These are phyloP conservation scores for Hydrolagus affinis DNA, from an alignment of 2,113 vertebrate species.

Conservation along the genomic window DNA sequence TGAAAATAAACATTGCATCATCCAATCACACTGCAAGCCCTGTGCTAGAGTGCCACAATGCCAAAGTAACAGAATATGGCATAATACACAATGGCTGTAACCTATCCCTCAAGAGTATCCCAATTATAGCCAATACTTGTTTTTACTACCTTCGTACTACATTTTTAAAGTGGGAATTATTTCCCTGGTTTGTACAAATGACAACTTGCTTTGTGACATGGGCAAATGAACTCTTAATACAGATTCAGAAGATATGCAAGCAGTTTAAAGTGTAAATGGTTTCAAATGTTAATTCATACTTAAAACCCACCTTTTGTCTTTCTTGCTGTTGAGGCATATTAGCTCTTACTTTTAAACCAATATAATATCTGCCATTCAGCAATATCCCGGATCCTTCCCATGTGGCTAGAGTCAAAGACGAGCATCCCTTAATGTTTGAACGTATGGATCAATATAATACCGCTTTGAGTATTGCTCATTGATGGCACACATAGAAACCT, in stretches of 20 bases:
- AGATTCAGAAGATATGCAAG: too few species aligned
- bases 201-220: neutral
- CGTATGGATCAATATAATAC: neutral
- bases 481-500: neutral
- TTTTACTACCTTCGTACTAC: neutral
- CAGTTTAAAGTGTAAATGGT: too few species aligned
- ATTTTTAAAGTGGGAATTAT: neutral
- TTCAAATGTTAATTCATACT: too few species aligned
- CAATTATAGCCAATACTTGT: neutral
- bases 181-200: neutral
- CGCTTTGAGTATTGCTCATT: neutral
- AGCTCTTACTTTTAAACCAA: too few species aligned
- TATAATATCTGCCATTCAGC: neutral
- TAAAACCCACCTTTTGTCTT: too few species aligned
- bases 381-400: neutral
- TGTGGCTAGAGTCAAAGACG: neutral
- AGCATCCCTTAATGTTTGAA: neutral
- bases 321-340: too few species aligned
- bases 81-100: neutral
- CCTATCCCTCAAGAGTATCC: neutral
- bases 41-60: neutral
- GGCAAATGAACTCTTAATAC: neutral
- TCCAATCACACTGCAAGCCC: neutral
- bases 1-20: neutral
- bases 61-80: slow-evolving; percentile 2